Percentiles rank a stretch among this genome's conserved stretches.
These are phyloP conservation scores for Cochlearius cochlearius DNA, from an alignment of 2,113 vertebrate genomes.

Conservation along the genomic window DNA sequence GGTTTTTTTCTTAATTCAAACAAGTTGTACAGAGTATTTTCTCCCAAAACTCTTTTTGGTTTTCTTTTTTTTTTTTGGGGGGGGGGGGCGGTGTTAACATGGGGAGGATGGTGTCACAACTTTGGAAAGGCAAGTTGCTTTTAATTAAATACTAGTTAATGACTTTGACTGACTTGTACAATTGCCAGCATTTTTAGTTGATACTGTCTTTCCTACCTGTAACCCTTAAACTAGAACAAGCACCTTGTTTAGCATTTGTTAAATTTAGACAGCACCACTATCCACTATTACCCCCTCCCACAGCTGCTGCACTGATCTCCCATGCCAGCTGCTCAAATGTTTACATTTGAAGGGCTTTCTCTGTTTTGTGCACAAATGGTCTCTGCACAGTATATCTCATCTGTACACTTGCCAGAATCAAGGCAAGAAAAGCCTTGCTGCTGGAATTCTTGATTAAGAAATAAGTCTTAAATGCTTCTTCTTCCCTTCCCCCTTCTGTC, in stretches of 20 bases:
- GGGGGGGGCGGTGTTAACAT: too few species aligned
- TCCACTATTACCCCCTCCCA: not conserved
- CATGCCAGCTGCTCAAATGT: conserved; percentile 33
- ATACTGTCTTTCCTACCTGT: not conserved
- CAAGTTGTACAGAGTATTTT: not conserved
- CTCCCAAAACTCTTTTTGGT: accelerated
- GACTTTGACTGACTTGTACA: not conserved
- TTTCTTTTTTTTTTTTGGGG: too few species aligned
- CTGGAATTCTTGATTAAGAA: conserved; percentile 35
- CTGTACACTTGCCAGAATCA: conserved; percentile 37
- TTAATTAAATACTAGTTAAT: not conserved
- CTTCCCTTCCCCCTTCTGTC: not conserved
- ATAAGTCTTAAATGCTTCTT: conserved; percentile 32
- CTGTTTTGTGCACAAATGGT: conserved; percentile 25
- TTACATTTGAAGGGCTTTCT: conserved; percentile 29
- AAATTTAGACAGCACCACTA: conserved; percentile 9
- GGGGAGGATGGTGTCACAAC: not conserved
- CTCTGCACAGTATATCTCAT: conserved; percentile 45
- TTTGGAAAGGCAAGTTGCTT: not conserved
- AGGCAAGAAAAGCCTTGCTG: conserved; percentile 10
- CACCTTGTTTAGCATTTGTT: conserved; percentile 9
- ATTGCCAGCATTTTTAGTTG: not conserved
- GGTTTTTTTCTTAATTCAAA: not conserved
- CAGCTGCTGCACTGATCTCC: not conserved
- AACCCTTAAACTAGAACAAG: conserved; percentile 8